phyloP scores from a whole-genome alignment of 30 jellyfish, hydroid and myxozoan genomes.

The Aurelia coerulea region DNA sequence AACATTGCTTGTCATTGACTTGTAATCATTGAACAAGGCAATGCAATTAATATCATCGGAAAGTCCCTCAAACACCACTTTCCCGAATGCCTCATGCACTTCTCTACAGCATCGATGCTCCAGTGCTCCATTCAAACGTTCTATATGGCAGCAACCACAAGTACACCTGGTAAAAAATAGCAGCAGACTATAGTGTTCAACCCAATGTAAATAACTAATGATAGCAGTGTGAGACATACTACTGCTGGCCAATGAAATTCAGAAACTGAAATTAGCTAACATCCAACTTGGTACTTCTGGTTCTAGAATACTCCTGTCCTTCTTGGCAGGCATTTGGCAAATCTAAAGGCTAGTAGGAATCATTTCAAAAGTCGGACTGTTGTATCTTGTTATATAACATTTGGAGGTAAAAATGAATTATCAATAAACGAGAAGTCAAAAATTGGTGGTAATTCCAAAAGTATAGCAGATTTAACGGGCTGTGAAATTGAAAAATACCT shows the following conservation, averaged over 20 bases:
- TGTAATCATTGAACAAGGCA: background rate
- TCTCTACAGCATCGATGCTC: slow-evolving; percentile 36
- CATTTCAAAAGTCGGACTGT: too few species aligned
- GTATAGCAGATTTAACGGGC: too few species aligned
- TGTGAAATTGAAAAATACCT: too few species aligned
- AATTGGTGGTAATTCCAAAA: too few species aligned
- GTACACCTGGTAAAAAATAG: slow-evolving; percentile 10
- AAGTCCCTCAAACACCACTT: slow-evolving; percentile 30
- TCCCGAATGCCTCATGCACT: slow-evolving; percentile 13
- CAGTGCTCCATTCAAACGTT: slow-evolving; percentile 19
- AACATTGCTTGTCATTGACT: slow-evolving; percentile 15
- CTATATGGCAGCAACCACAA: slow-evolving; percentile 19
- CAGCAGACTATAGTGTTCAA: background rate
- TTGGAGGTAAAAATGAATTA: too few species aligned
- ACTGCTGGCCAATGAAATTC: background rate
- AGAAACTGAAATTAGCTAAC: background rate
- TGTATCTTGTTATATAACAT: background rate
- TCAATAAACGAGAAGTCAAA: background rate
- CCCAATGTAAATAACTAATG: background rate
- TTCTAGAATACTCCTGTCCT: too few species aligned
- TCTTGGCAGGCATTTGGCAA: too few species aligned
- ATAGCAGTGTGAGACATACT: background rate
- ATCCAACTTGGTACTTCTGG: too few species aligned
- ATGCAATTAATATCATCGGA: slow-evolving; percentile 9
- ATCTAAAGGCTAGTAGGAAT: too few species aligned